Conservation (phyloP, 2,113 vertebrate species). For the Cromileptes altivelis region DNA sequence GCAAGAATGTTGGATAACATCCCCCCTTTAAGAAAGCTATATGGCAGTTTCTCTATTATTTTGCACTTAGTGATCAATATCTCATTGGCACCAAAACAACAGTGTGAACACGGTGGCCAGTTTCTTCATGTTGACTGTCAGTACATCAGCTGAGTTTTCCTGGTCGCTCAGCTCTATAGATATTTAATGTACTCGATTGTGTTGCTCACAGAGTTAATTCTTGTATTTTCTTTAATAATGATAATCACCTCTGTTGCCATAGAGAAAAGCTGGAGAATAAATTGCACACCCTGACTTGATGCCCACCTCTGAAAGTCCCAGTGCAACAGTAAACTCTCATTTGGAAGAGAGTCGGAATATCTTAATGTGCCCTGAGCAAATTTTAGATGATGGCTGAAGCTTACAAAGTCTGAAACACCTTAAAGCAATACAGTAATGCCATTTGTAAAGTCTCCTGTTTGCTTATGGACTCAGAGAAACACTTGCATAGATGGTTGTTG, state of each 20-base stretch:
- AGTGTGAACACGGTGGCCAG: background rate
- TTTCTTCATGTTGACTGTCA: background rate
- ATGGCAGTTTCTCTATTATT: background rate
- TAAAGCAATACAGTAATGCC: background rate
- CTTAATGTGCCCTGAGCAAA: background rate
- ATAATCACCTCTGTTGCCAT: conserved; percentile 11
- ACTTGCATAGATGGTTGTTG: background rate
- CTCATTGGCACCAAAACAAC: background rate
- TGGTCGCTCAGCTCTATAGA: background rate
- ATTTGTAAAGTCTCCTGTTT: background rate
- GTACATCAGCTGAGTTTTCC: background rate
- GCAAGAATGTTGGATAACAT: background rate
- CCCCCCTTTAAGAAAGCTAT: background rate
- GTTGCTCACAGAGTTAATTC: background rate
- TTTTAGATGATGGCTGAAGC: background rate
- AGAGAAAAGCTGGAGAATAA: conserved; percentile 31
- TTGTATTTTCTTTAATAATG: conserved; percentile 13
- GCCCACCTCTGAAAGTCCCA: conserved; percentile 9
- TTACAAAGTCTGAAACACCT: background rate
- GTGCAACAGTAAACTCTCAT: background rate
- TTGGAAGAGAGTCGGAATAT: background rate
- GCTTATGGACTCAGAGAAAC: background rate
- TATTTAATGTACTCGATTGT: conserved; percentile 14
- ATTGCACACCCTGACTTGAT: background rate
- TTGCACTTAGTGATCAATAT: conserved; percentile 2